Evolutionary conservation across 2,113 vertebrate species (phyloP), one percentile per base, ranked within the genome.

Genomic region (Mesitornis unicolor): DNA sequence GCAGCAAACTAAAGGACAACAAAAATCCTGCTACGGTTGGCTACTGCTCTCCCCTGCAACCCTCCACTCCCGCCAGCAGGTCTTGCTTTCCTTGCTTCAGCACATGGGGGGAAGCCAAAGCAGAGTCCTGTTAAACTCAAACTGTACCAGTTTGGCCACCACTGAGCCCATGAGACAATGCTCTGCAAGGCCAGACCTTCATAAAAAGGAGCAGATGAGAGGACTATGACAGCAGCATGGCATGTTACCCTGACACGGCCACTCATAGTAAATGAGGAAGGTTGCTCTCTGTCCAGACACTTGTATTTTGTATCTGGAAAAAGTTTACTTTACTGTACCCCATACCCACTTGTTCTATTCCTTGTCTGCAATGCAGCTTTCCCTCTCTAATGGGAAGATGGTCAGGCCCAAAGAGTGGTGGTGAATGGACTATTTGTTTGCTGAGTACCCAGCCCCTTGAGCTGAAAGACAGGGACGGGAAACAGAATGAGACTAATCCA

Each of bases 101-200:
- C 13, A 9, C 40, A 10, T 0, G 0, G 10, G 1, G 2, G 1
- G 73, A 87, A 82, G 82, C 10, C 19, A 70, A 89, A 91, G 38
- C 13, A 47, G 6, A 6, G n/a, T 65, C 21, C n/a, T 50, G 17
- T 16, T 68, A 91, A 76, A 21, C 36, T 70, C 17, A 47, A 31
- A 50, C 6, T 14, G 4, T 15, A 65, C 17, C 17, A 57, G 13
- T 12, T 35, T 45, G 26, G 25, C 24, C 19, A 78, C 13, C 18
- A 11, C 13, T 21, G 8, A 67, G 43, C 17, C 31, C 0, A 0
- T 28, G 16, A 50, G 16, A 89, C 10, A 47, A 78, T 40, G 21
- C 47, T 75, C 22, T 63, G 16, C 17, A 87, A 91, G 42, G 33
- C 10, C 47, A 74, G 29, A 74, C 36, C 5, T 81, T 45, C 54